A percentile compares a stretch with the other conserved stretches of the same genome.
Conservation (phyloP, 2,888 invertebrate genomes). For the Tethea ocularis region DNA sequence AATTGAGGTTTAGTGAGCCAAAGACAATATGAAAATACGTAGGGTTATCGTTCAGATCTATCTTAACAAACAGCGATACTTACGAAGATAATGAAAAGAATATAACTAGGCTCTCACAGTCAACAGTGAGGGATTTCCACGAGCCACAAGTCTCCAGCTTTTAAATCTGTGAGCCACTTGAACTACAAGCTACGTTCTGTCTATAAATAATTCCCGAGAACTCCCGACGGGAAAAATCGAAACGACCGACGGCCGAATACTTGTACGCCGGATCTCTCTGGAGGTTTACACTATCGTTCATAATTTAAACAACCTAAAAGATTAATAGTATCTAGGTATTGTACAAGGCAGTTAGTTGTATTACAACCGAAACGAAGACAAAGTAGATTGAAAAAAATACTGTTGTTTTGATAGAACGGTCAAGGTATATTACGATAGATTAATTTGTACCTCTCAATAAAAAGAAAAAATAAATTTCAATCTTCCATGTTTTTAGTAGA, state of each 20-base stretch:
- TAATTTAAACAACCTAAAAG: constrained; percentile 29
- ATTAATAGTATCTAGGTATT: constrained; percentile 8
- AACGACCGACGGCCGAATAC: constrained; percentile 27
- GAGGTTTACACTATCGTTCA: constrained; percentile 30
- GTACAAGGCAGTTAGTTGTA: not conserved
- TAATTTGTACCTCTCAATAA: too few relatives aligned
- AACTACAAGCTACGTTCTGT: constrained; percentile 14
- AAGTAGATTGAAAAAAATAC: too few relatives aligned
- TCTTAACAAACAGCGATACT: not conserved
- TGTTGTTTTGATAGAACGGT: not conserved
- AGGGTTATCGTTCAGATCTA: not conserved
- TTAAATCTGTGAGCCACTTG: constrained; percentile 21
- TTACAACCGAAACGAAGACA: not conserved
- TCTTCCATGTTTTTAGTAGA: too few relatives aligned
- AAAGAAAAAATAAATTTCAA: too few relatives aligned
- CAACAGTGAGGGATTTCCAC: constrained; percentile 1
- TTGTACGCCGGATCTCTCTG: constrained; percentile 19
- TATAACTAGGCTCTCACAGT: not conserved
- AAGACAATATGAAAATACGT: too few relatives aligned
- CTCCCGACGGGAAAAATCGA: constrained; percentile 42
- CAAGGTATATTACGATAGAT: too few relatives aligned
- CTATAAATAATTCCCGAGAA: constrained; percentile 44
- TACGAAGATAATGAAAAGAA: too few relatives aligned
- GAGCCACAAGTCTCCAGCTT: constrained; percentile 7
- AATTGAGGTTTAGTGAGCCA: too few relatives aligned